A percentile compares a stretch with the other conserved stretches of the same genome.
These are phyloP conservation scores for Labeo catla DNA, from an alignment of 2,113 vertebrate genomes.

Conservation along the genomic window DNA sequence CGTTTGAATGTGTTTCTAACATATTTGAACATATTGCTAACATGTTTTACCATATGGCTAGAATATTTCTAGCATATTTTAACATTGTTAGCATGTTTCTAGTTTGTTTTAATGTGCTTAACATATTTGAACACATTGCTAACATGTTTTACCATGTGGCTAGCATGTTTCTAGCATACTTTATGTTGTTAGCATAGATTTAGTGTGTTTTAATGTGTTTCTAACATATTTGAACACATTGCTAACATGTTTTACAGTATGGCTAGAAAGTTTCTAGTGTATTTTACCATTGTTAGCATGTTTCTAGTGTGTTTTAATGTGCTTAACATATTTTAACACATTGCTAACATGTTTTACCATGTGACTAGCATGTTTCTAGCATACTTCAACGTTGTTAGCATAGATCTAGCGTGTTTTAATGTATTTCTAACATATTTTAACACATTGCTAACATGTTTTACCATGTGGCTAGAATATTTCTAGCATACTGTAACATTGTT, in stretches of 20 bases:
- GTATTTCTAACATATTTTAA: too few relatives aligned
- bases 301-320: background rate
- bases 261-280: background rate
- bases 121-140: background rate
- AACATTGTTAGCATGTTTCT: too few relatives aligned
- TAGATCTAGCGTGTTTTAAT: too few relatives aligned
- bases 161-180: background rate
- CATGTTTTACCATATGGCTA: background rate
- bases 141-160: background rate
- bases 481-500: too few relatives aligned
- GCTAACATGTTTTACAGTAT: background rate
- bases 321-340: background rate
- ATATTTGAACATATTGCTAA: too few relatives aligned
- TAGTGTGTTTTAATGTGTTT: background rate
- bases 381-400: too few relatives aligned
- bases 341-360: background rate
- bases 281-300: background rate
- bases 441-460: too few relatives aligned
- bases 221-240: background rate
- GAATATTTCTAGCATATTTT: too few relatives aligned
- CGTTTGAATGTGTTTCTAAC: too few relatives aligned
- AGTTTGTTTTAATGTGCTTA: background rate
- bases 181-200: background rate
- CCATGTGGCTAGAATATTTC: background rate
- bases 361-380: too few relatives aligned